Base-by-base conservation (phyloP, 2,113 vertebrate genomes). In the Aplodontia rufa region DNA sequence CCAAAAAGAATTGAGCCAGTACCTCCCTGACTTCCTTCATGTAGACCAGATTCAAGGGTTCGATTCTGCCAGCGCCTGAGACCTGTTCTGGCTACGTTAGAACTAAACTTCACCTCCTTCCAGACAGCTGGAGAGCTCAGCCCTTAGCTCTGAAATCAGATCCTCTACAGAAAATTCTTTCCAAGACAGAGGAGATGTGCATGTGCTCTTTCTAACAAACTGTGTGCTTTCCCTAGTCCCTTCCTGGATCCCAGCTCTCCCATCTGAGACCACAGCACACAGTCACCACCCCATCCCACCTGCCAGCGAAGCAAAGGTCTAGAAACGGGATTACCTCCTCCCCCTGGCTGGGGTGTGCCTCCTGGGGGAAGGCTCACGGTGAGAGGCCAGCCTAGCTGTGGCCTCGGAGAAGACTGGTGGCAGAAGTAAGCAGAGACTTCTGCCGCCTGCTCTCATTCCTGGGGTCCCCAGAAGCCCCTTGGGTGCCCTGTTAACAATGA, bases 151-250 rank as follows among this genome's bases (percentile, higher is more conserved):
- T 32, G 19, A 81, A 12, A 10, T 20, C 12, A 22, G 75, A 66
- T 22, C 53, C 20, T 71, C 26, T 4, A 2, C 32, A 14, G 19
- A 32, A 28, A 74, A 49, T 2, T 22, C 60, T 53, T 37, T 16
- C 14, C 28, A 32, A 68, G 53, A 26, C 26, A 2, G 20, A 2
- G 9, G 12, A 87, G 49, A 28, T 16, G 0, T 20, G 4, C 5
- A 0, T 0, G 13, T 1, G 9, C 30, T 6, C 13, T 2, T 16
- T 30, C 49, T 8, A 16, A 12, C 26, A 9, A 19, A 3, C 0
- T 8, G 47, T 8, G 42, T 1, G 1, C 22, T 90, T 30, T 13
- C 28, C 37, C 13, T 40, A 2, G 3, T 8, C n/a, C 4, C 79
- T 28, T 16, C n/a, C 5, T 0, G 2, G 22, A 35, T 17, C 28